A percentile compares a stretch with the other conserved stretches of the same genome.
These are phyloP conservation scores for Cyphomyrus discorhynchus DNA, from an alignment of 2,113 vertebrate species.

Conservation along the genomic window DNA sequence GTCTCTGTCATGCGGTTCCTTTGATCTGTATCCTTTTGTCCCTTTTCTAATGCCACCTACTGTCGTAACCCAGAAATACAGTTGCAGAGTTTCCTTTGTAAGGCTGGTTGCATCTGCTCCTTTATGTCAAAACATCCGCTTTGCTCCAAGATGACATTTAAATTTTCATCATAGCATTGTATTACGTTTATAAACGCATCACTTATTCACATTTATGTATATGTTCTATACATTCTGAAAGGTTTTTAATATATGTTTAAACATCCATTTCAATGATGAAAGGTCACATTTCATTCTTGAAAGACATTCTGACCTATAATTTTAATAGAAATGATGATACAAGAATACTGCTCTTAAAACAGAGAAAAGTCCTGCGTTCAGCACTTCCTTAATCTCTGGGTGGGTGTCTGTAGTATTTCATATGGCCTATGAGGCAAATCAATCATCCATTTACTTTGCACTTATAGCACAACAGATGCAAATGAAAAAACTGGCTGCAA, in stretches of 20 bases:
- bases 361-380: background rate
- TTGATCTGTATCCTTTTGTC: background rate
- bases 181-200: background rate
- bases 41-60: background rate
- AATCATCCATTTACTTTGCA: background rate
- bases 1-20: background rate
- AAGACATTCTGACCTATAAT: background rate
- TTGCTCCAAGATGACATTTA: background rate
- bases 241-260: background rate
- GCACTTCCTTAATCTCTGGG: background rate
- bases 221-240: background rate
- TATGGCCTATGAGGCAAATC: background rate
- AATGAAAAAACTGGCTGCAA: background rate
- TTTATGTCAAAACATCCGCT: background rate
- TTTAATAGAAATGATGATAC: background rate
- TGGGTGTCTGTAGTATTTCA: background rate
- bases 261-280: background rate
- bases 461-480: background rate
- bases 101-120: background rate
- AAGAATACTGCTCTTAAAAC: background rate
- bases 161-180: background rate
- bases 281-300: background rate
- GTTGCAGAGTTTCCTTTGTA: background rate
- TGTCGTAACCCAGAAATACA: background rate
- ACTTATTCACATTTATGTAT: background rate